Evolutionary conservation across 2,113 vertebrate genomes (phyloP).

Genomic region (Nestor notabilis): DNA sequence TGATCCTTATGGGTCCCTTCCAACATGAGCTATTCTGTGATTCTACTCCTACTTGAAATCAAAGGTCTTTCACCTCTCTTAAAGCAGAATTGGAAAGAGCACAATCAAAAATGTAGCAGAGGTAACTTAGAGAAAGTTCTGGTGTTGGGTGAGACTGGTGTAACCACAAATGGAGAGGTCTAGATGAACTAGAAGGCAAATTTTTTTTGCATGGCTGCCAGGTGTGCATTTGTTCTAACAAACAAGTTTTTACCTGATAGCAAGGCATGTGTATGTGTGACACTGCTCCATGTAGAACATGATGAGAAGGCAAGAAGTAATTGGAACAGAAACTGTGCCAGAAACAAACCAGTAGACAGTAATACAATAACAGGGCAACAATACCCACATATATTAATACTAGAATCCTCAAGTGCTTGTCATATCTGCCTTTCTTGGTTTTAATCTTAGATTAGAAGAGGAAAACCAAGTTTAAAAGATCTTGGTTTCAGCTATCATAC

Average conservation of each 20-base stretch:
- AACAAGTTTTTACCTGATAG: background rate
- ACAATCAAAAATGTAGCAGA: background rate
- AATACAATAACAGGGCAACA: background rate
- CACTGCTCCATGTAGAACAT: background rate
- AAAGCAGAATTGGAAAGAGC: background rate
- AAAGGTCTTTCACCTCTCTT: background rate
- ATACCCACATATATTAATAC: accelerated
- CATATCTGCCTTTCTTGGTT: background rate
- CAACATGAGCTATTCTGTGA: background rate
- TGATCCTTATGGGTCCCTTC: background rate
- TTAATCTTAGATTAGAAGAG: background rate
- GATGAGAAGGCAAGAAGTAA: background rate
- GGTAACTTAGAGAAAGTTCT: background rate
- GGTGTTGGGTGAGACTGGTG: background rate
- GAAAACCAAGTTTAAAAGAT: background rate
- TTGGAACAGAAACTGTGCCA: background rate
- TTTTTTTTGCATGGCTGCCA: background rate
- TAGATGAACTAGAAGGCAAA: background rate
- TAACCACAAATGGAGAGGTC: background rate
- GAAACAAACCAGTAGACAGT: background rate
- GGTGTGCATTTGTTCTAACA: background rate
- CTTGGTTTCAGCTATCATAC: background rate
- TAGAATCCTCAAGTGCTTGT: background rate
- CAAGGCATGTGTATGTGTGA: background rate
- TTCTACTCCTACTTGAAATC: background rate